Percentiles rank a stretch among this genome's conserved stretches.
These are phyloP conservation scores for Troides oblongomaculatus DNA, from an alignment of 2,888 invertebrate genomes.

Conservation along the genomic window DNA sequence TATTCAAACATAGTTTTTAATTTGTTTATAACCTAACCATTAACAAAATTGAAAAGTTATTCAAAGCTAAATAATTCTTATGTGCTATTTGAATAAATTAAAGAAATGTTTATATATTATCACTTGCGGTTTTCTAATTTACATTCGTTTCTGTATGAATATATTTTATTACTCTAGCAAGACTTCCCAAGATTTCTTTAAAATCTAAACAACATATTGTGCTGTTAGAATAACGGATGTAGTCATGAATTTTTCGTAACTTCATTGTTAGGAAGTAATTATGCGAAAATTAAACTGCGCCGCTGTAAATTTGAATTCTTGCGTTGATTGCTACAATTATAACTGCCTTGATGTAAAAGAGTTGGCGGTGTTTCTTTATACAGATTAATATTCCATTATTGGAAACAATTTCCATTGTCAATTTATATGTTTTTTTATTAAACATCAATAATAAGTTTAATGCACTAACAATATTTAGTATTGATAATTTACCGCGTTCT, in stretches of 20 bases:
- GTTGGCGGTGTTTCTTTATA: conserved; percentile 8
- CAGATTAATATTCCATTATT: conserved; percentile 1
- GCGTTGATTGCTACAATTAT: conserved; percentile 24
- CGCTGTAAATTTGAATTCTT: conserved; percentile 25
- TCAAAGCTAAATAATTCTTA: not conserved
- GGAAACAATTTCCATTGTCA: not conserved
- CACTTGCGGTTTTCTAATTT: conserved; percentile 11
- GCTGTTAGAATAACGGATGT: conserved; percentile 63
- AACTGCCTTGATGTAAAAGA: conserved; percentile 21
- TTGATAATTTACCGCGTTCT: no score
- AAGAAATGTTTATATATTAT: not conserved
- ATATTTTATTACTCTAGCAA: conserved; percentile 36
- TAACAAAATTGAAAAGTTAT: not conserved
- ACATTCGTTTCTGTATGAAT: not conserved
- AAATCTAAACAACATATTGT: conserved; percentile 64
- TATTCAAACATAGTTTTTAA: no score
- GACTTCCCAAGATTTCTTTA: conserved; percentile 55
- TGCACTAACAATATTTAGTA: no score
- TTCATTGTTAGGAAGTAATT: conserved; percentile 74
- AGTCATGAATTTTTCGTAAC: conserved; percentile 66
- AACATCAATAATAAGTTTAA: no score
- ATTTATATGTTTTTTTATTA: no score
- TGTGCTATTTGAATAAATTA: not conserved
- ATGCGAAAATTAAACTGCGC: conserved; percentile 55
- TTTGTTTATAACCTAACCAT: no score